Conservation (phyloP, 2,797 vertebrate species). For the Myioborus miniatus region DNA sequence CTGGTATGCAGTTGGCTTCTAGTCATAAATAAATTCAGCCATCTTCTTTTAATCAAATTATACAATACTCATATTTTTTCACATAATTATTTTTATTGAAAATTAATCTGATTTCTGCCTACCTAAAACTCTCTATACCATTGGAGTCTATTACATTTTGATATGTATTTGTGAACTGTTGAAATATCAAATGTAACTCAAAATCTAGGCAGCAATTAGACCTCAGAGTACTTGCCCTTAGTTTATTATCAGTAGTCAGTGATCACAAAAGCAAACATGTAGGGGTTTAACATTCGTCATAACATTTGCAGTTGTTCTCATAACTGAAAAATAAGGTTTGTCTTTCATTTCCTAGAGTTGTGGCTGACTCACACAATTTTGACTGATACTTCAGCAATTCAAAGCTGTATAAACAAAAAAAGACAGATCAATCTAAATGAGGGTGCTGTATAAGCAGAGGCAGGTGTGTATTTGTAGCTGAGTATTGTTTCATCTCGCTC, state of each 20-base stretch:
- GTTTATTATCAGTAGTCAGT: background rate
- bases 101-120: background rate
- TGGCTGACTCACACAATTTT: conserved; percentile 35
- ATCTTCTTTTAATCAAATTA: background rate
- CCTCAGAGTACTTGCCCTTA: background rate
- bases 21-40: background rate
- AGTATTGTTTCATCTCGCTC: conserved; percentile 4
- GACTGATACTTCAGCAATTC: conserved; percentile 24
- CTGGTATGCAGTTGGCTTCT: background rate
- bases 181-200: background rate
- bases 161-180: background rate
- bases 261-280: background rate
- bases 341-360: conserved; percentile 7
- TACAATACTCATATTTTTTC: background rate
- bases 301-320: background rate
- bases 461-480: background rate
- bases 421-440: background rate
- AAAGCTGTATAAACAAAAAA: conserved; percentile 15
- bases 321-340: conserved; percentile 8
- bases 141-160: background rate
- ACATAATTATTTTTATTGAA: background rate
- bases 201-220: background rate
- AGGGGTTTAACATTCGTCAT: background rate
- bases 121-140: background rate
- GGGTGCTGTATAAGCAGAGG: conserved; percentile 46